phyloP scores from a whole-genome alignment of 2,888 invertebrate species.

The Sarcophaga carnaria region DNA sequence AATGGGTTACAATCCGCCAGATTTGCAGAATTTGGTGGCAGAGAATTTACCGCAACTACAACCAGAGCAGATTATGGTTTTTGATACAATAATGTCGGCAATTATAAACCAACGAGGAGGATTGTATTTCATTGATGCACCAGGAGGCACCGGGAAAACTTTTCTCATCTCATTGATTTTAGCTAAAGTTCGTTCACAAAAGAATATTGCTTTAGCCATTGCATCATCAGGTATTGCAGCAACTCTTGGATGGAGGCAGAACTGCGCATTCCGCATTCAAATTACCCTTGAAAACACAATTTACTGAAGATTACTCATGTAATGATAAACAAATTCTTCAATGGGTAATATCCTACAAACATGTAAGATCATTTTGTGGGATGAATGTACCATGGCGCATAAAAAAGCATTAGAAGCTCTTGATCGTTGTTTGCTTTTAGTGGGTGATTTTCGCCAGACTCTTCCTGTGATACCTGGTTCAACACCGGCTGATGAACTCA shows the following conservation, averaged over 20 bases:
- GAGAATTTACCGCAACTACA: conserved; percentile 14
- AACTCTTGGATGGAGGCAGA: conserved; percentile 38
- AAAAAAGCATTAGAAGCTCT: conserved; percentile 38
- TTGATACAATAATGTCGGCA: conserved; percentile 15
- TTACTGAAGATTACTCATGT: conserved; percentile 19
- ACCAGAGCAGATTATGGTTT: conserved; percentile 12
- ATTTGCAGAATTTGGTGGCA: not conserved
- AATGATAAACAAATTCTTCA: conserved; percentile 35
- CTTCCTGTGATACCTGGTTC: no score
- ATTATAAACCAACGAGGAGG: conserved; percentile 39
- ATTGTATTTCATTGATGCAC: conserved; percentile 22
- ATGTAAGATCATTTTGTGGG: no score
- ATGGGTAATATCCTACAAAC: not conserved
- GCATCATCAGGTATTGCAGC: conserved; percentile 52
- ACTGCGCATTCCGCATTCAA: conserved; percentile 43
- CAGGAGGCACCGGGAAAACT: conserved; percentile 21
- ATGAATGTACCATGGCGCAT: no score
- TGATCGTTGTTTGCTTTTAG: conserved; percentile 47
- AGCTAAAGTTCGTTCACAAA: conserved; percentile 38
- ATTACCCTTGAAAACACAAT: not conserved
- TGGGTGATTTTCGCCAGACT: conserved; percentile 41
- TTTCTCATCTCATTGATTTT: conserved; percentile 39
- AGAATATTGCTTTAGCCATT: conserved; percentile 44
- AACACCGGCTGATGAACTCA: no score
- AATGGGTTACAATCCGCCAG: not conserved